These are phyloP conservation scores for Pteria penguin DNA, from an alignment of 2,888 invertebrate species.

Conservation along the genomic window DNA sequence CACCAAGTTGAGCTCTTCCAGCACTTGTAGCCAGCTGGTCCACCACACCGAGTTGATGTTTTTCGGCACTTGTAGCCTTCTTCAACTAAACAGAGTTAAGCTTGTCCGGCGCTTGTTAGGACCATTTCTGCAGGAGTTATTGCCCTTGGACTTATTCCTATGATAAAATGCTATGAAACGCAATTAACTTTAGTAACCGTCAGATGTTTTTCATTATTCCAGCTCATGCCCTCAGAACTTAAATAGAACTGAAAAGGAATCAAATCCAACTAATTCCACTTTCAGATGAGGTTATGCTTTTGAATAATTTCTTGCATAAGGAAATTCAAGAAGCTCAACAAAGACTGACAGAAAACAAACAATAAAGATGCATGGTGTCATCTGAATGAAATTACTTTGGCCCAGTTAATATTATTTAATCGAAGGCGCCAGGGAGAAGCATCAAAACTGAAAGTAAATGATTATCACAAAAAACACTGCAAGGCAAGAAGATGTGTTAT, in stretches of 20 bases:
- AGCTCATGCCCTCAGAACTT: slow-evolving; percentile 27
- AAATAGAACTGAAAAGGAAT: slow-evolving; percentile 21
- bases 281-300: slow-evolving; percentile 15
- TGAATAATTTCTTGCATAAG: slow-evolving; percentile 10
- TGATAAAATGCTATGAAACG: too few species aligned
- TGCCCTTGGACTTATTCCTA: too few species aligned
- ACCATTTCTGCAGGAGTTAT: too few species aligned
- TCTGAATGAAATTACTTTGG: not conserved
- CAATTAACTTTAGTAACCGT: too few species aligned
- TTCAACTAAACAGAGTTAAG: too few species aligned
- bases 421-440: slow-evolving; percentile 5
- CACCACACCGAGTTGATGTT: too few species aligned
- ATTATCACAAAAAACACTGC: slow-evolving; percentile 3
- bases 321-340: slow-evolving; percentile 10
- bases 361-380: slow-evolving; percentile 12
- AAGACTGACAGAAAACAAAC: slow-evolving; percentile 10
- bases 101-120: too few species aligned
- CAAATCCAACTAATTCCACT: slow-evolving; percentile 25
- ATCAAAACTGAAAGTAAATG: slow-evolving; percentile 11
- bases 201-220: too few species aligned
- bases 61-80: too few species aligned
- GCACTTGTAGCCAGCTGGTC: too few species aligned
- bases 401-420: not conserved
- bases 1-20: too few species aligned
- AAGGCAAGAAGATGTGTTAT: slow-evolving; percentile 18